Evolutionary conservation across 2,888 invertebrate species (phyloP).

Genomic region (Epistrophe grossulariae): DNA sequence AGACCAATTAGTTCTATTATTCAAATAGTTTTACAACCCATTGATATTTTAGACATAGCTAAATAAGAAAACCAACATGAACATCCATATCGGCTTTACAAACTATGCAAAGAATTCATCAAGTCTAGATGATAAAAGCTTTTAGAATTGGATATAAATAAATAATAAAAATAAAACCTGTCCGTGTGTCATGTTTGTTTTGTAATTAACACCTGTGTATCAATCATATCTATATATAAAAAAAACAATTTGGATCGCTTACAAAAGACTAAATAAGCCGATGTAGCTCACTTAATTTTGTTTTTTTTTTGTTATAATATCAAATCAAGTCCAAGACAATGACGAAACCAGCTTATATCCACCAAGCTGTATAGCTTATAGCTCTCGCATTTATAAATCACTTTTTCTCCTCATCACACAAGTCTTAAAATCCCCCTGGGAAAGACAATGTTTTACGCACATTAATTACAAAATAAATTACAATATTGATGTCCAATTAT

Average conservation of each 20-base stretch:
- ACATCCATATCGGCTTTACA: constrained; percentile 54
- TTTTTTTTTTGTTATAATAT: constrained; percentile 1
- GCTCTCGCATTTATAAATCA: constrained; percentile 14
- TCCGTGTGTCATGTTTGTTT: constrained; percentile 67
- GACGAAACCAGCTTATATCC: constrained; percentile 3
- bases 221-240: constrained; percentile 26
- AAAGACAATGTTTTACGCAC: constrained; percentile 50
- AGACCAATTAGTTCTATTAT: constrained; percentile 67
- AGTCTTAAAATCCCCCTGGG: constrained; percentile 36
- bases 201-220: constrained; percentile 74
- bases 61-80: neutral
- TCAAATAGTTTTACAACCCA: constrained; percentile 66
- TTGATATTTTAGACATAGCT: neutral
- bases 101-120: constrained; percentile 63
- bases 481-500: constrained; percentile 71
- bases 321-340: constrained; percentile 29
- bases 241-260: constrained; percentile 56
- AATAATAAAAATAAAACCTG: constrained; percentile 47
- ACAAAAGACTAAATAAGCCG: constrained; percentile 65
- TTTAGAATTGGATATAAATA: constrained; percentile 43
- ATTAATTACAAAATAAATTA: constrained; percentile 70
- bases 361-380: neutral
- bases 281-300: constrained; percentile 58
- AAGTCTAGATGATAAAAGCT: neutral
- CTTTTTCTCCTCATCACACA: constrained; percentile 21